A percentile compares a stretch with the other conserved stretches of the same genome.
phyloP scores from a whole-genome alignment of 2,113 vertebrate species.

The Cyrtonyx montezumae region DNA sequence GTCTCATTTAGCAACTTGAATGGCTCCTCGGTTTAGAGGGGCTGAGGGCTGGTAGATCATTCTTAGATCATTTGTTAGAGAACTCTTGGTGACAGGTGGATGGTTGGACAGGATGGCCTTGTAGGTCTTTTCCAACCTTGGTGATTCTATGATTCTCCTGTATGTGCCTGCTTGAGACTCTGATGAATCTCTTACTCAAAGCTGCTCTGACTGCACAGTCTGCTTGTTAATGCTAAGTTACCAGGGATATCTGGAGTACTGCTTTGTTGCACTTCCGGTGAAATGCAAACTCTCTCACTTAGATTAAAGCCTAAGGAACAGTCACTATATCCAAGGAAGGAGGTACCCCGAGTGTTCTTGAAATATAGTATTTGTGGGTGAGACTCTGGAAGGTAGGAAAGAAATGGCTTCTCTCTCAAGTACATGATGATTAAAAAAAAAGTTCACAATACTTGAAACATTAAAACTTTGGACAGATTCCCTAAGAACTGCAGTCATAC shows the following conservation, averaged over 20 bases:
- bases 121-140: too few species aligned
- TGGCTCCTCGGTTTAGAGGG: not conserved
- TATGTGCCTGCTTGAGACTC: not conserved
- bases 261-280: not conserved
- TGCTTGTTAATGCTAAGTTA: not conserved
- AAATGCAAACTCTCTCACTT: not conserved
- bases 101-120: too few species aligned
- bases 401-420: not conserved
- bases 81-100: too few species aligned
- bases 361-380: not conserved
- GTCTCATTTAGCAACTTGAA: not conserved
- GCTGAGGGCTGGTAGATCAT: not conserved
- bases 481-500: slow-evolving; percentile 49
- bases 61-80: not conserved
- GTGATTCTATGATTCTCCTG: not conserved
- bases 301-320: not conserved
- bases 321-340: not conserved
- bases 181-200: not conserved
- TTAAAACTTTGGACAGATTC: slow-evolving; percentile 47
- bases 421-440: not conserved
- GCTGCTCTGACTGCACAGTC: not conserved
- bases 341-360: not conserved
- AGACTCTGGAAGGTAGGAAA: not conserved
- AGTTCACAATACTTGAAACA: not conserved
- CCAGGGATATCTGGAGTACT: not conserved